phyloP scores from a whole-genome alignment of 2,797 vertebrate genomes.

The Leuciscus waleckii region DNA sequence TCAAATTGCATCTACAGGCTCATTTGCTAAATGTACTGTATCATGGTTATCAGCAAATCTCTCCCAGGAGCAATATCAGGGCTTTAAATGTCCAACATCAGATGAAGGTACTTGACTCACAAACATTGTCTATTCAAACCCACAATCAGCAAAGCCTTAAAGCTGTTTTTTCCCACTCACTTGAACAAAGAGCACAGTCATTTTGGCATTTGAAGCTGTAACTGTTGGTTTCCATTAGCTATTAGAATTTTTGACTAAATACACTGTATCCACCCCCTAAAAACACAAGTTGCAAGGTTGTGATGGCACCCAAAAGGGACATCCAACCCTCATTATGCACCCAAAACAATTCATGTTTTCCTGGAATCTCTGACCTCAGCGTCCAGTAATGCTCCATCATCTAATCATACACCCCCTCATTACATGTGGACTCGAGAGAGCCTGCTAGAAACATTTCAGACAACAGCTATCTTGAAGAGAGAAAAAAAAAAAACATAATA shows the following conservation, averaged over 20 bases:
- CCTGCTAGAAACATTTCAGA: constrained; percentile 24
- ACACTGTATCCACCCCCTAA: constrained; percentile 19
- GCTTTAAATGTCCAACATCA: constrained; percentile 34
- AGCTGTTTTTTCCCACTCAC: constrained; percentile 25
- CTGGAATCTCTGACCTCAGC: constrained; percentile 43
- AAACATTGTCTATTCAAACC: constrained; percentile 34
- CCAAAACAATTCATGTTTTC: constrained; percentile 21
- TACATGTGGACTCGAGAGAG: constrained; percentile 12
- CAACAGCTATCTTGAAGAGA: constrained; percentile 1
- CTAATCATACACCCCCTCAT: constrained; percentile 40
- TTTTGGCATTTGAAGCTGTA: constrained; percentile 29
- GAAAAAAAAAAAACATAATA: not conserved
- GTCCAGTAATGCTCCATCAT: constrained; percentile 46
- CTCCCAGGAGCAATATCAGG: constrained; percentile 28
- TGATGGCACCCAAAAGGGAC: constrained; percentile 6
- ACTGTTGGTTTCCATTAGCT: constrained; percentile 43
- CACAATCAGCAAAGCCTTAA: not conserved
- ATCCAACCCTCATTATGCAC: constrained; percentile 19
- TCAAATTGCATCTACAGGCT: constrained; percentile 34
- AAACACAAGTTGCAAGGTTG: constrained; percentile 17
- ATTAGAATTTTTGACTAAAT: not conserved
- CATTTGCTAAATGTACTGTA: constrained; percentile 50
- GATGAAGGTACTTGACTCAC: constrained; percentile 28
- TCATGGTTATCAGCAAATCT: constrained; percentile 25
- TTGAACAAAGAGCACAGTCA: constrained; percentile 30